Evolutionary conservation across 2,797 vertebrate genomes (phyloP), one percentile per base, ranked within the genome.

Genomic region (Schizopygopsis malacanthus): DNA sequence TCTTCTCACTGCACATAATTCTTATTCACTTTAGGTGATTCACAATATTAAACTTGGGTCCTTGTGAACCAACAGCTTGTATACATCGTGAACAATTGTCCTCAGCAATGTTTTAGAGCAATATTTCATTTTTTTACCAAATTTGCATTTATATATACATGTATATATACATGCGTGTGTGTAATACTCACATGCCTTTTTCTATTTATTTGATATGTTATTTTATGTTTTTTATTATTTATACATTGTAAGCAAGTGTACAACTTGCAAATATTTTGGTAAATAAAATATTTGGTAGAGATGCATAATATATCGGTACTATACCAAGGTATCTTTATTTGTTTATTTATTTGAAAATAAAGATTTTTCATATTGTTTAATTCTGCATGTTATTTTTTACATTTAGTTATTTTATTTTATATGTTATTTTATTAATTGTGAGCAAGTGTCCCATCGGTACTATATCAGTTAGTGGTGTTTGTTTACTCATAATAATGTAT

Each of bases 41-140:
- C 37, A 81, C 37, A 67, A 81, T 45, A 76, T 81, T 28, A 50
- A 65, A 41, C 59, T 13, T 12, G 65, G 39, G 71, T 43, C 69
- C 9, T 69, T 39, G 1, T 11, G 37, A 41, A 43, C 22, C 4
- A 83, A 65, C 71, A 8, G 39, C n/a, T 43, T 63, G 54, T 16
- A 61, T 71, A 43, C 5, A 1, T 4, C 3, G 39, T 7, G 10
- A 71, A 11, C 20, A 71, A 22, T 4, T 41, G 10, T 1, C 22
- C 39, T n/a, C 6, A 10, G 52, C 54, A 22, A 63, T 63, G 25
- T 12, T 25, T 71, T 15, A 15, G 28, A 65, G 12, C 12, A 28
- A 13, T 0, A 2, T 7, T 56, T 22, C 6, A 1, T 56, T 3
- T 22, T 20, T 56, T 22, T 56, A 50, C 13, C 13, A 4, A 1